phyloP scores from a whole-genome alignment of 2,113 vertebrate genomes.

The Ceyx melanurus region DNA sequence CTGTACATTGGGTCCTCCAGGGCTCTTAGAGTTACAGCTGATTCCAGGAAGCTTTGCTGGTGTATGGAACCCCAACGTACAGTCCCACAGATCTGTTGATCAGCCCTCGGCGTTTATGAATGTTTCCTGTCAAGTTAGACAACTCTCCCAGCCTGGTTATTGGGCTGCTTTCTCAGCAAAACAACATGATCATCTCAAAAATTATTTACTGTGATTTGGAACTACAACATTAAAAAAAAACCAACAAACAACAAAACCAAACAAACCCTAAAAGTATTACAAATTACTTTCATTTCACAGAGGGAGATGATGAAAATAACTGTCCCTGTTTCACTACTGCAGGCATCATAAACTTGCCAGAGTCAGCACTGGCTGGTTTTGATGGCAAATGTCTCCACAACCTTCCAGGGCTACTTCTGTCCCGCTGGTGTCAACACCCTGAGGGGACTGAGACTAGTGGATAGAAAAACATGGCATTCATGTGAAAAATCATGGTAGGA shows the following conservation, averaged over 20 bases:
- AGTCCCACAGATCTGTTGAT: not conserved
- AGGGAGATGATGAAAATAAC: not conserved
- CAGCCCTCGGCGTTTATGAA: not conserved
- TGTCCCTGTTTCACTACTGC: not conserved
- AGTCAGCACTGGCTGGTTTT: not conserved
- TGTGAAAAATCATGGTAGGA: not conserved
- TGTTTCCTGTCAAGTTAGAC: not conserved
- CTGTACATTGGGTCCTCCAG: rapidly evolving
- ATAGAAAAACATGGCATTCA: not conserved
- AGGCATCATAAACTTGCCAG: not conserved
- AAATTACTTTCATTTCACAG: not conserved
- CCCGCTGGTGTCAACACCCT: not conserved
- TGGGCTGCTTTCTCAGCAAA: not conserved
- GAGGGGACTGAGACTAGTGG: not conserved
- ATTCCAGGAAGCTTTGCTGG: not conserved
- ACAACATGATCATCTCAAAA: rapidly evolving
- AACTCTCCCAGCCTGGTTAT: rapidly evolving
- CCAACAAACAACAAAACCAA: not conserved
- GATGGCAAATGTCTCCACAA: not conserved
- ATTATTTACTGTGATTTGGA: not conserved
- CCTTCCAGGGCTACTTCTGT: not conserved
- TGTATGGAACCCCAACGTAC: not conserved
- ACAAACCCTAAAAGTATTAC: not conserved
- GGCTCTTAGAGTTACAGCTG: not conserved
- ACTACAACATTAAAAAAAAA: not conserved